Conservation (phyloP, 2,888 invertebrate species). For the Drosophila borealis region DNA sequence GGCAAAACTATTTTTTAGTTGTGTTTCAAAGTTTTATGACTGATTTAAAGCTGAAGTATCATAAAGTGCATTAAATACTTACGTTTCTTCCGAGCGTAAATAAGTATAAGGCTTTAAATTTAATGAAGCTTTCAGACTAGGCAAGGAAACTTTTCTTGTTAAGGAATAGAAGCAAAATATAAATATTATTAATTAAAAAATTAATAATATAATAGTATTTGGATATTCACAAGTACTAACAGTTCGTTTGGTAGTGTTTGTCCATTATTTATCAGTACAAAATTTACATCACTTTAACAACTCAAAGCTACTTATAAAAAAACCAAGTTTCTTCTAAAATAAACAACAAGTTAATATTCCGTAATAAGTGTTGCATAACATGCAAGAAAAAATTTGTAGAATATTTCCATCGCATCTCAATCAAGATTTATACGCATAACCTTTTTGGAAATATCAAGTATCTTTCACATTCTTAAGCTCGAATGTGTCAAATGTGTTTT, state of each 20-base stretch:
- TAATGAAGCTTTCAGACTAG: not conserved
- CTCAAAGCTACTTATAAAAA: not conserved
- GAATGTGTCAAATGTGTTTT: slow-evolving; percentile 6
- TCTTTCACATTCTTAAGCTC: not conserved
- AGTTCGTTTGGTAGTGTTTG: too few relatives aligned
- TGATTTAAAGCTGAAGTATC: slow-evolving; percentile 3
- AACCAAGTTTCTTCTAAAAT: not conserved
- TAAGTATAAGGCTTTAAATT: not conserved
- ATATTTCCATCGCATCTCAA: slow-evolving; percentile 3
- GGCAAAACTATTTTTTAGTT: slow-evolving; percentile 11
- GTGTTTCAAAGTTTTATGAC: slow-evolving; percentile 12
- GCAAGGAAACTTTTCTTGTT: too few relatives aligned
- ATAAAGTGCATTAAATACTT: not conserved
- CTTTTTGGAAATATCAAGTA: not conserved
- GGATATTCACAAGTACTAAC: too few relatives aligned
- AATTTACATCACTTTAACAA: not conserved
- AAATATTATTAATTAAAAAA: too few relatives aligned
- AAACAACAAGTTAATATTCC: not conserved
- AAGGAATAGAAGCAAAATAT: too few relatives aligned
- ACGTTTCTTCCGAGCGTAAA: not conserved
- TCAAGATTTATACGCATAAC: not conserved
- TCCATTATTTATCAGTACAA: not conserved
- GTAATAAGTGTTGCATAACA: not conserved
- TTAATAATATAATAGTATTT: too few relatives aligned
- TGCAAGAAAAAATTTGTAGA: not conserved